Evolutionary conservation across 1,140 invertebrate species (phyloP).

Genomic region (Sipha flava): DNA sequence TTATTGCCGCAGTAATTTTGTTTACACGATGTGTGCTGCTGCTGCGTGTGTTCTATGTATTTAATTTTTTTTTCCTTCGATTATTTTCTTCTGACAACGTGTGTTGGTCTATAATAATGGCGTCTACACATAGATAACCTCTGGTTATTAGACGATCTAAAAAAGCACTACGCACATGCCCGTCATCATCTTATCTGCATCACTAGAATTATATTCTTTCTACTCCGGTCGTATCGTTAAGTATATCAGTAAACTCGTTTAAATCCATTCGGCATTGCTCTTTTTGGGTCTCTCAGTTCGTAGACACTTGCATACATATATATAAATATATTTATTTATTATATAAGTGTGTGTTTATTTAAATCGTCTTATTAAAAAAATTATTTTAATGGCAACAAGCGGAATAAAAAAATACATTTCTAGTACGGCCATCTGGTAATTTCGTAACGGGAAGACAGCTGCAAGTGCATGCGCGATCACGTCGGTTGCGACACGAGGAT

Average conservation of each 20-base stretch:
- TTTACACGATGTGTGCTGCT: too few species aligned
- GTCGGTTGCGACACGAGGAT: neutral
- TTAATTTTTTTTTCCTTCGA: neutral
- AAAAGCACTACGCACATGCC: neutral
- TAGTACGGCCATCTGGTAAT: neutral
- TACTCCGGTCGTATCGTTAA: too few species aligned
- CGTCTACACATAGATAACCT: neutral
- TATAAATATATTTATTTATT: too few species aligned
- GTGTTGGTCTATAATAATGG: neutral
- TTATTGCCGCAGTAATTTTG: too few species aligned
- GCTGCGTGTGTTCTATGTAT: neutral
- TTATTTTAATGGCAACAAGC: too few species aligned
- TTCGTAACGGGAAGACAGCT: slow-evolving; percentile 17
- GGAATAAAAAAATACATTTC: neutral
- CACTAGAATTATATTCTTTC: too few species aligned
- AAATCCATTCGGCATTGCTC: neutral
- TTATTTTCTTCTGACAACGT: neutral
- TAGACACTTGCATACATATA: too few species aligned
- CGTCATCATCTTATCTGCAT: too few species aligned
- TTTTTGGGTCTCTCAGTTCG: neutral
- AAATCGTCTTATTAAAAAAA: too few species aligned
- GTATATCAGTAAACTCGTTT: neutral
- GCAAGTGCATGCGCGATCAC: neutral
- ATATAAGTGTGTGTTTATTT: too few species aligned
- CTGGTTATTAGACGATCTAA: neutral